Percentiles rank a stretch among this genome's conserved stretches.
These are phyloP conservation scores for Potorous gilbertii DNA, from an alignment of 2,797 vertebrate genomes.

Conservation along the genomic window DNA sequence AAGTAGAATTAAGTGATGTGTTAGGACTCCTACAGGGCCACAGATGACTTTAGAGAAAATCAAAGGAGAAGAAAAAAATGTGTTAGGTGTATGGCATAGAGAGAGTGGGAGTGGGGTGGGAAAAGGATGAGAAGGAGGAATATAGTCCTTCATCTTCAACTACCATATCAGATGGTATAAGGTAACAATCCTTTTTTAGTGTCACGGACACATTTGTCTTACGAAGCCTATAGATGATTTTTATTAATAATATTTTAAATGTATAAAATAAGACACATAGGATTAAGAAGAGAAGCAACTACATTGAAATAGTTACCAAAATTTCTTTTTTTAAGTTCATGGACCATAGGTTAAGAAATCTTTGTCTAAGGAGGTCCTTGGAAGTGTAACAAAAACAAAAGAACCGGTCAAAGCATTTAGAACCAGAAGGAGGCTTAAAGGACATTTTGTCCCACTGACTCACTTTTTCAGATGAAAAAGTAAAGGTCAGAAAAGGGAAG, in stretches of 20 bases:
- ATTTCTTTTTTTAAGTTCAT: not conserved
- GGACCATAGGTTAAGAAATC: not conserved
- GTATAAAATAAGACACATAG: not conserved
- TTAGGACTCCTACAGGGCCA: not conserved
- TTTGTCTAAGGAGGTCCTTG: not conserved
- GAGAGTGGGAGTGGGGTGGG: not conserved
- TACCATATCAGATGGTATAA: not conserved
- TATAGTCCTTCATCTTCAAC: not conserved
- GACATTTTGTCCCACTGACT: constrained; percentile 19
- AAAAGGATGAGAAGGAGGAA: not conserved
- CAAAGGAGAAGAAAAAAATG: not conserved
- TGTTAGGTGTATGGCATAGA: not conserved
- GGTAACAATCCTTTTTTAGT: not conserved
- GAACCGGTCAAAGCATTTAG: not conserved
- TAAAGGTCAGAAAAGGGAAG: not conserved
- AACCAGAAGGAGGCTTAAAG: not conserved
- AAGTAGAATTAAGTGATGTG: not conserved
- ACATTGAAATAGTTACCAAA: not conserved
- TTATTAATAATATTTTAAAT: not conserved
- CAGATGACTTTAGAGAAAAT: not conserved
- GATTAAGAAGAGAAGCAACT: not conserved
- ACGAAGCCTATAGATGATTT: not conserved
- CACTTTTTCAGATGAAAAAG: constrained; percentile 38
- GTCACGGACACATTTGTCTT: not conserved
- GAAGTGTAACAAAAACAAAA: not conserved